Evolutionary conservation across 2,113 vertebrate genomes (phyloP).

Genomic region (Halcyon malimbica): DNA sequence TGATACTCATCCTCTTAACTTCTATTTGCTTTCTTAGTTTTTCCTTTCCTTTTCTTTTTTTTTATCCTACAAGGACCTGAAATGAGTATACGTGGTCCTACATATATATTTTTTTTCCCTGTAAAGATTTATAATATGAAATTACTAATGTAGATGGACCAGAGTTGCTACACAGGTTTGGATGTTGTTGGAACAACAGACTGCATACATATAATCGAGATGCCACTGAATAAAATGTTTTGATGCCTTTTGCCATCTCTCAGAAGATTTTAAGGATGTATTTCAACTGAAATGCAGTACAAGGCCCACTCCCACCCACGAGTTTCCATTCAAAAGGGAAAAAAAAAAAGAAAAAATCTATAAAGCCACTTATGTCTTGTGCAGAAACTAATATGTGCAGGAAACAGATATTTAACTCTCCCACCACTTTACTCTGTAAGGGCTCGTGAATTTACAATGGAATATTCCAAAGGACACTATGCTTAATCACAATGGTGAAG

Average conservation of each 20-base stretch:
- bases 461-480: slow-evolving; percentile 1
- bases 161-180: no score
- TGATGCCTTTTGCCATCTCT: no score
- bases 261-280: no score
- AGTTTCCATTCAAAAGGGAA: neutral
- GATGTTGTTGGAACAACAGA: no score
- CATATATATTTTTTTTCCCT: no score
- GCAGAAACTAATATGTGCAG: neutral
- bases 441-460: neutral
- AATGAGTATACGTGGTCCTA: neutral
- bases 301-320: no score
- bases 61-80: neutral
- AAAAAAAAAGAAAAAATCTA: neutral
- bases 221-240: no score
- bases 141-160: no score
- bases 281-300: neutral
- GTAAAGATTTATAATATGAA: no score
- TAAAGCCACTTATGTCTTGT: neutral
- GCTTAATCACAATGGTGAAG: rapidly evolving
- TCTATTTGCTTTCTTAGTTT: neutral
- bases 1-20: neutral
- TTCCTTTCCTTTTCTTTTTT: neutral
- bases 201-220: no score
- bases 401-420: neutral
- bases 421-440: neutral